These are phyloP conservation scores for Actinostola sp. DNA, from an alignment of 92 coral and sea anemone species.

Conservation along the genomic window DNA sequence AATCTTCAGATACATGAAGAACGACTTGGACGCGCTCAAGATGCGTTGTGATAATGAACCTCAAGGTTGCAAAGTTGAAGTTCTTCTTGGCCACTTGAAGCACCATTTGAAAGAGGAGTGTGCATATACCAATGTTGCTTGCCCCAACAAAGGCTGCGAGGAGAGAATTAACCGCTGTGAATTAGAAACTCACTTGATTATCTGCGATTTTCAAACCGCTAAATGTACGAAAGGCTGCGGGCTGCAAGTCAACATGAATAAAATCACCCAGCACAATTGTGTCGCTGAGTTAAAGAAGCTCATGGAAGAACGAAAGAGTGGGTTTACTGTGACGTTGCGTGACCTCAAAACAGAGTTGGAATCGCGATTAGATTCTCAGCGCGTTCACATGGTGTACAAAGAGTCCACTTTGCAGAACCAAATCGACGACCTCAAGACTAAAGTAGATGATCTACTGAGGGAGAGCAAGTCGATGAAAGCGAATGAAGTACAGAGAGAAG, in stretches of 20 bases:
- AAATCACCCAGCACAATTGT: slow-evolving; percentile 75
- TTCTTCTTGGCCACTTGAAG: slow-evolving; percentile 68
- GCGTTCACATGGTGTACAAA: slow-evolving; percentile 87
- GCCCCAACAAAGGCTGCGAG: slow-evolving; percentile 74
- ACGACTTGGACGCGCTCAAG: slow-evolving; percentile 71
- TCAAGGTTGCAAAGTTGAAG: slow-evolving; percentile 76
- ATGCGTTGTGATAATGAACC: slow-evolving; percentile 80
- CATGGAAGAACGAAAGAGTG: slow-evolving; percentile 60
- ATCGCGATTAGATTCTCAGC: slow-evolving; percentile 77
- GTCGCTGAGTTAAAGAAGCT: slow-evolving; percentile 75
- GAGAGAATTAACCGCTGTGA: slow-evolving; percentile 77
- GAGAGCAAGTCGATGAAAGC: slow-evolving; percentile 70
- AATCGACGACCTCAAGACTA: slow-evolving; percentile 73
- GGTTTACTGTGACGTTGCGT: slow-evolving; percentile 32
- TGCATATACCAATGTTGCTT: slow-evolving; percentile 67
- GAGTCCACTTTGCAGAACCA: slow-evolving; percentile 84
- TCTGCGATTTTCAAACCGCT: slow-evolving; percentile 74
- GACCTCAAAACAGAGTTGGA: slow-evolving; percentile 72
- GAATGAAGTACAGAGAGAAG: slow-evolving; percentile 52
- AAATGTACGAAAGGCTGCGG: slow-evolving; percentile 82
- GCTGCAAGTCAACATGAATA: slow-evolving; percentile 71
- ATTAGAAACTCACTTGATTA: slow-evolving; percentile 61
- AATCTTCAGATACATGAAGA: slow-evolving; percentile 86
- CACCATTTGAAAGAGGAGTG: slow-evolving; percentile 84
- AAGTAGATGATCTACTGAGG: slow-evolving; percentile 64